Evolutionary conservation across 2,888 invertebrate genomes (phyloP).

Genomic region (Acrobasis repandana): DNA sequence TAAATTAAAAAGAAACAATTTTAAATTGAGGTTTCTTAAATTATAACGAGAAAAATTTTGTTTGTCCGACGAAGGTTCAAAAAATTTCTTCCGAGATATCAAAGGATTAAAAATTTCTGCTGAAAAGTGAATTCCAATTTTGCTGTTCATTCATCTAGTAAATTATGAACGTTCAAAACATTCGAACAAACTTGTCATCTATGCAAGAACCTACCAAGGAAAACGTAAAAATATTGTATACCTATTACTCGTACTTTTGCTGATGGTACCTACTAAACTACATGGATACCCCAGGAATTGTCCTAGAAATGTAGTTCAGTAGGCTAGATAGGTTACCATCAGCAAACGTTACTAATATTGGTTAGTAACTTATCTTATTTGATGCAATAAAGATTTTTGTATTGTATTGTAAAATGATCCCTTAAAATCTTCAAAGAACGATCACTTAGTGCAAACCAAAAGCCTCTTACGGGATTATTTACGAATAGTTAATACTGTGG

Average conservation of each 20-base stretch:
- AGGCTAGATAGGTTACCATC: too few species aligned
- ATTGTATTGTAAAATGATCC: not conserved
- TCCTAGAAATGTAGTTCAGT: too few species aligned
- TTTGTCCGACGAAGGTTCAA: not conserved
- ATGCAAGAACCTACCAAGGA: too few species aligned
- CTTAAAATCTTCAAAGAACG: not conserved
- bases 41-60: too few species aligned
- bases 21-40: not conserved
- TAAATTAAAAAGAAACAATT: too few species aligned
- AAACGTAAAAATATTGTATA: too few species aligned
- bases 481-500: constrained; percentile 12
- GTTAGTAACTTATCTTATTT: too few species aligned
- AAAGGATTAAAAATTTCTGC: not conserved
- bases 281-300: too few species aligned
- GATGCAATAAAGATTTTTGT: too few species aligned
- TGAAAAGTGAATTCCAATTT: not conserved
- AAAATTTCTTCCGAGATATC: constrained; percentile 1
- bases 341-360: too few species aligned
- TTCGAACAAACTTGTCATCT: not conserved
- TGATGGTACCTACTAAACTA: too few species aligned
- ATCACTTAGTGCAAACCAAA: constrained; percentile 1
- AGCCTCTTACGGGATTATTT: not conserved
- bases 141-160: not conserved
- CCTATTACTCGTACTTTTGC: too few species aligned
- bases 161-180: not conserved